Evolutionary conservation across 2,113 vertebrate species (phyloP), one percentile per base, ranked within the genome.

Genomic region (Bolborhynchus lineola): DNA sequence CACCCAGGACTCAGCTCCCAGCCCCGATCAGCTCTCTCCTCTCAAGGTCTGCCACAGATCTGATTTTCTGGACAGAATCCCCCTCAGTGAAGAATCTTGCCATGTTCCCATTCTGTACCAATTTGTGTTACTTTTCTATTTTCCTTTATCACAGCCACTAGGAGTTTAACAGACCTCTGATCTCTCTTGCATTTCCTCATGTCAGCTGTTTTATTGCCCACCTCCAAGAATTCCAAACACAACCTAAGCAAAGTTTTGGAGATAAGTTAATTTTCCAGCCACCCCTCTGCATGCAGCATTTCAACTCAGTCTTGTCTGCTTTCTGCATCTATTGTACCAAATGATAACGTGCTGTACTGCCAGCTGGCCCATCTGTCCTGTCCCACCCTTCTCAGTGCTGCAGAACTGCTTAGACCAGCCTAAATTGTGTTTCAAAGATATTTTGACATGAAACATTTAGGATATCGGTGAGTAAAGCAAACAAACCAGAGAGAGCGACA

Each of bases 281-380:
- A 20, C 7, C 49, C 24, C 25, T 41, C 35, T 29, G n/a, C 44
- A 68, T 18, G 4, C 17, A 21, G 65, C 13, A 10, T 37, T 70
- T 64, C 21, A 26, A 35, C 65, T 52, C 0, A 1, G 25, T 65
- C 69, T 31, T 50, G 13, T 25, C 62, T 44, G 64, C 31, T 33
- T 31, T 39, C 46, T 67, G 85, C 41, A 15, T 28, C 80, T 68
- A 5, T 67, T 29, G 74, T 8, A 5, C 26, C 21, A 11, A 47
- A 16, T 1, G 4, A 28, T 2, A 25, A 23, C 0, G 4, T 3
- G 31, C 20, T 0, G 1, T 7, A 14, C 31, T 79, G 82, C 71
- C 2, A 4, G 16, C 21, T 6, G 26, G 39, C 33, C 55, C 21
- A 0, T 17, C 7, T 20, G 41, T 49, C 87, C 68, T 23, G 16